Evolutionary conservation across 2,113 vertebrate genomes (phyloP), one percentile per base, ranked within the genome.

Genomic region (Microtus oregoni): DNA sequence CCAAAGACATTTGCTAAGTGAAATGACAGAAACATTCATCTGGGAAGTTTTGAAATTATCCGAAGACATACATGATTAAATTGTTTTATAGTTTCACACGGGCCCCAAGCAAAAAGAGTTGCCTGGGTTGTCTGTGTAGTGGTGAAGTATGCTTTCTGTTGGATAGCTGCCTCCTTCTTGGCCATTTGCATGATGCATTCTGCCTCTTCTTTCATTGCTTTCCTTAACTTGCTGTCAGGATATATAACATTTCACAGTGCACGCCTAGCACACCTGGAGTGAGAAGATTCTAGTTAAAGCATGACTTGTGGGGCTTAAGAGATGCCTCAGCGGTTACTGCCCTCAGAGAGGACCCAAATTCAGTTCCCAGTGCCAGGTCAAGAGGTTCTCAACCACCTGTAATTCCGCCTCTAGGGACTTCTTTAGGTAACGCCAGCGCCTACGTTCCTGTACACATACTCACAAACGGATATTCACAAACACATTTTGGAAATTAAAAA

Each of bases 1-100:
- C 13, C 79, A 87, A 85, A 86, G 88, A 7, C 10, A 58, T 86
- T 73, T 75, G 61, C 22, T 41, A 87, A 95, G 9, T 52, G 30
- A 93, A 68, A 63, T 8, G 52, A 28, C 77, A 91, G 75, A 92
- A 92, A 92, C 7, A 89, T 67, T 92, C 79, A 58, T 63, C 63
- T 13, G 17, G 3, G 38, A 86, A 68, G 55, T 72, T 85, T 77
- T 86, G 11, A 91, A 95, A 94, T 90, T 87, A 35, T 94, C 38
- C 0, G 32, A 91, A 85, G 41, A 79, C 22, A 85, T 26, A 55
- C 12, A 72, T 17, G 55, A 65, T 90, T 10, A 30, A 86, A 92
- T 65, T 11, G 22, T 82, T 67, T 55, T 68, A 3, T 58, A n/a
- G n/a, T 94, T 96, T 95, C 32, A 75, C 9, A 82, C 1, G 20